These are phyloP conservation scores for Columba janthina DNA, from an alignment of 2,113 vertebrate genomes.

Conservation along the genomic window DNA sequence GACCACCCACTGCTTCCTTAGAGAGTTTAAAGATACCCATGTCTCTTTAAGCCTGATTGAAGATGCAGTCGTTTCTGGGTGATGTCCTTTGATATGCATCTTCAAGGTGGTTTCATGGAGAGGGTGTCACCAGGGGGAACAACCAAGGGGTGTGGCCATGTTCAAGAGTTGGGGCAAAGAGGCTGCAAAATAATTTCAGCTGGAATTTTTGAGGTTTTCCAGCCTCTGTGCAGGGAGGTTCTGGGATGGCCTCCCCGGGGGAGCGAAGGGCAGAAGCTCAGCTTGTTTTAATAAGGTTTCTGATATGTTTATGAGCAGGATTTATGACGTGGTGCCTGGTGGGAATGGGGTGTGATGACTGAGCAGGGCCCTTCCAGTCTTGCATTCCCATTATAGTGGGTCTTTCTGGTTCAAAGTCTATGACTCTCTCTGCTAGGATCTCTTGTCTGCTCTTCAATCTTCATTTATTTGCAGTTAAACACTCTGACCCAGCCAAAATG, in stretches of 20 bases:
- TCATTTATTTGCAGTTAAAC: conserved; percentile 28
- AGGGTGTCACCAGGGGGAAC: not conserved
- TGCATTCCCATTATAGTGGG: not conserved
- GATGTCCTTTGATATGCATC: not conserved
- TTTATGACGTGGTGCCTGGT: conserved; percentile 55
- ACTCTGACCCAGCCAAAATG: not conserved
- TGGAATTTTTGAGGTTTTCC: not conserved
- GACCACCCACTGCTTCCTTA: not conserved
- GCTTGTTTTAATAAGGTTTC: conserved; percentile 59
- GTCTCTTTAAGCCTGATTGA: not conserved
- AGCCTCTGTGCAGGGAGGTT: not conserved
- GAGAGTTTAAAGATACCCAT: not conserved
- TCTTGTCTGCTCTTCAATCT: not conserved
- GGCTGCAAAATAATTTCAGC: not conserved
- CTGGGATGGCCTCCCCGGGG: not conserved
- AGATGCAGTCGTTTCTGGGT: not conserved
- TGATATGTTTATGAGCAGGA: conserved; percentile 58
- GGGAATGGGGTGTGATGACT: conserved; percentile 54
- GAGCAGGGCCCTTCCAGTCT: conserved; percentile 38
- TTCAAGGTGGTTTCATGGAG: not conserved
- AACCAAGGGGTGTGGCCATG: not conserved
- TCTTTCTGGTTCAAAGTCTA: conserved; percentile 31
- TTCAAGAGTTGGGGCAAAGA: not conserved
- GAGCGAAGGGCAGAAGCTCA: conserved; percentile 36
- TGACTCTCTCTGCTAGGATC: conserved; percentile 27